These are phyloP conservation scores for Diachrysia chrysitis DNA, from an alignment of 2,888 invertebrate species.

Conservation along the genomic window DNA sequence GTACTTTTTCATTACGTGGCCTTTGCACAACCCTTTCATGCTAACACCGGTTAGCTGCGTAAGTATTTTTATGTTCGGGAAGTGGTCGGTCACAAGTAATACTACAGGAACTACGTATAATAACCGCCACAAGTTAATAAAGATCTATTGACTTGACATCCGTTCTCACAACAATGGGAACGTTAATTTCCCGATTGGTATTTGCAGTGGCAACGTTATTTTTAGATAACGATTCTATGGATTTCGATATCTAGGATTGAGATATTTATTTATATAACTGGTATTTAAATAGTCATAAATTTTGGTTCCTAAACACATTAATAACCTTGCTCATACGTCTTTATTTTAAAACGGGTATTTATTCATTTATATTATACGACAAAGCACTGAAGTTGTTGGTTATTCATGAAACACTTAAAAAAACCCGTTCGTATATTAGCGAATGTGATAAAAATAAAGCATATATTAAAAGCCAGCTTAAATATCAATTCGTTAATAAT, in stretches of 20 bases:
- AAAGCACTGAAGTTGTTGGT: no score
- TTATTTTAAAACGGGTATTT: no score
- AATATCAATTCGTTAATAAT: conserved; percentile 35
- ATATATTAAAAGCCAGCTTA: conserved; percentile 20
- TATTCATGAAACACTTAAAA: no score
- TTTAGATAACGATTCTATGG: conserved; percentile 20
- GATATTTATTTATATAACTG: no score
- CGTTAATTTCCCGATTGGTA: conserved; percentile 39
- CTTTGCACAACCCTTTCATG: conserved; percentile 16
- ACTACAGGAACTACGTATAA: conserved; percentile 15
- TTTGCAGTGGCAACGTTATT: conserved; percentile 43
- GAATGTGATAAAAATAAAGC: neutral
- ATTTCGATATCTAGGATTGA: no score
- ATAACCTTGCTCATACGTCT: no score
- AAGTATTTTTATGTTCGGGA: neutral
- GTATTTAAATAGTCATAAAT: no score
- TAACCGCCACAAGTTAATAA: conserved; percentile 34
- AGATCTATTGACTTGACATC: conserved; percentile 33
- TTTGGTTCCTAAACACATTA: no score
- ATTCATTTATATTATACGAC: no score
- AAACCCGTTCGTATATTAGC: neutral
- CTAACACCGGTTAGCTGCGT: neutral
- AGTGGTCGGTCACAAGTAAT: neutral
- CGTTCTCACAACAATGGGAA: conserved; percentile 28
- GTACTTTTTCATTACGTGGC: conserved; percentile 26